phyloP scores from a whole-genome alignment of 2,113 vertebrate genomes.

The Lucifuga dentata region DNA sequence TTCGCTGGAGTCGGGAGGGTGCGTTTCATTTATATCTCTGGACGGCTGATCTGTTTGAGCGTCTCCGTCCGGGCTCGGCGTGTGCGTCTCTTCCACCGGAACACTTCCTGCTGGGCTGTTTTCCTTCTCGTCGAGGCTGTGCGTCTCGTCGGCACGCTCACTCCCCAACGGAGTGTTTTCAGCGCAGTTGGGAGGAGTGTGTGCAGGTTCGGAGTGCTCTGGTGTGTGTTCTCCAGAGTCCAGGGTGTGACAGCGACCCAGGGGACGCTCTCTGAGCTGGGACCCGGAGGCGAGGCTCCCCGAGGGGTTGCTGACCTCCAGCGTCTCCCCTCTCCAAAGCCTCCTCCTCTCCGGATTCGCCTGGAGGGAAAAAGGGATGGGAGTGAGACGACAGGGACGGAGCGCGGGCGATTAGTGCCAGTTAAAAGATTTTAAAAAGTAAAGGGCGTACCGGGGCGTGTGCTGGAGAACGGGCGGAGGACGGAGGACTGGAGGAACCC shows the following conservation, averaged over 20 bases:
- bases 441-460: slow-evolving; percentile 76
- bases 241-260: slow-evolving; percentile 84
- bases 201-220: background rate
- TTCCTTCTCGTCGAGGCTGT: too few relatives aligned
- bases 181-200: accelerated
- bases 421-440: too few relatives aligned
- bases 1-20: background rate
- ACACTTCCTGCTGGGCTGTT: too few relatives aligned
- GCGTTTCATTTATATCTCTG: background rate
- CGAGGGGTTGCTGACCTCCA: slow-evolving; percentile 67
- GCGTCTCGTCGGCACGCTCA: too few relatives aligned
- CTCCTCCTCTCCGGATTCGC: slow-evolving; percentile 74
- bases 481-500: slow-evolving; percentile 83
- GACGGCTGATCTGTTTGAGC: background rate
- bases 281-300: background rate
- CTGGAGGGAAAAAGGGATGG: slow-evolving; percentile 59
- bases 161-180: background rate
- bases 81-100: too few relatives aligned
- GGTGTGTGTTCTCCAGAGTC: slow-evolving; percentile 42
- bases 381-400: background rate
- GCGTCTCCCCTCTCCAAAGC: slow-evolving; percentile 73
- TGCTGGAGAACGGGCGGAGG: slow-evolving; percentile 79
- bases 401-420: too few relatives aligned
- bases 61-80: too few relatives aligned
- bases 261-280: slow-evolving; percentile 51